Evolutionary conservation across 1,140 invertebrate species (phyloP).

Genomic region (Bombus confusus): DNA sequence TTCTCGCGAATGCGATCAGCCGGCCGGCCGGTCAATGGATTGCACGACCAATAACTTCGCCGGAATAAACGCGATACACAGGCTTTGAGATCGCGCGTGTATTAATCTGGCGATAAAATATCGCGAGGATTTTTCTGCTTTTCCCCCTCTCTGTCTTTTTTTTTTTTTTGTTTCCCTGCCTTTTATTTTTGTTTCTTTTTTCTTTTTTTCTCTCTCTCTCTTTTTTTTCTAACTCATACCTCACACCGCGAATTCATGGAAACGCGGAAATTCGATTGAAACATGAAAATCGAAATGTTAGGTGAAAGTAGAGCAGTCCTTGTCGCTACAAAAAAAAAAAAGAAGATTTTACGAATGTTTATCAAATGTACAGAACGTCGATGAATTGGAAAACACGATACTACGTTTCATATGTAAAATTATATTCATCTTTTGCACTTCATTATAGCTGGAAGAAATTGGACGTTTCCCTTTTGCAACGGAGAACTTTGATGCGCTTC

Average conservation of each 20-base stretch:
- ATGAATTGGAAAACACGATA: not conserved
- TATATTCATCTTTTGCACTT: not conserved
- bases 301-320: not conserved
- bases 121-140: not conserved
- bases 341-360: not conserved
- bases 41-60: conserved; percentile 8
- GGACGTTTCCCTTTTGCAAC: too few relatives aligned
- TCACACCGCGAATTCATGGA: conserved; percentile 1
- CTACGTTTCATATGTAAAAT: not conserved
- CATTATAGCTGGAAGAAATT: not conserved
- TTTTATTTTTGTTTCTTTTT: not conserved
- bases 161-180: not conserved
- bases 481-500: not conserved
- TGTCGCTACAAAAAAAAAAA: not conserved
- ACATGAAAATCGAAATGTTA: conserved; percentile 25
- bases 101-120: conserved; percentile 49
- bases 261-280: conserved; percentile 6
- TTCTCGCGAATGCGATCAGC: conserved; percentile 8
- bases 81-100: conserved; percentile 26
- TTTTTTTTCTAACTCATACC: not conserved
- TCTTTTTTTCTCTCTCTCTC: too few relatives aligned
- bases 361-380: not conserved
- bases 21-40: conserved; percentile 33
- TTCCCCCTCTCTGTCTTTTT: too few relatives aligned
- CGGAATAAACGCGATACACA: conserved; percentile 13